A percentile compares a stretch with the other conserved stretches of the same genome.
Conservation (phyloP, 2,888 invertebrate species). For the Trissoscelio sp. region DNA sequence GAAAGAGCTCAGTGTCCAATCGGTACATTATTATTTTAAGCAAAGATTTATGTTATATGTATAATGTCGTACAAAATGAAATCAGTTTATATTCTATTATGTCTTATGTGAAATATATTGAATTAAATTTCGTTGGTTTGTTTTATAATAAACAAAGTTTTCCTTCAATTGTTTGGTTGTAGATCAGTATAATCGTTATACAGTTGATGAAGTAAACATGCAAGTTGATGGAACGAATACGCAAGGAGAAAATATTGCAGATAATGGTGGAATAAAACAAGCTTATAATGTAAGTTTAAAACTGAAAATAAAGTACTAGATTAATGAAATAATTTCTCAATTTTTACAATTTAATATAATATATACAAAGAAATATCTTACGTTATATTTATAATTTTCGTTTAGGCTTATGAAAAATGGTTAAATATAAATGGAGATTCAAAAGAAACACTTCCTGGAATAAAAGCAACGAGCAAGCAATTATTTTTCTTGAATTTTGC, state of each 20-base stretch:
- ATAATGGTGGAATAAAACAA: slow-evolving; percentile 97
- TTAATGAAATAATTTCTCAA: no score
- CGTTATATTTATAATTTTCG: background rate
- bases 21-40: no score
- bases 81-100: no score
- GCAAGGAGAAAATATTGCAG: slow-evolving; percentile 96
- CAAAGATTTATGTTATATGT: no score
- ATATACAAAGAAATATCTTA: no score
- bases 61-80: no score
- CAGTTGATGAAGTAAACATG: slow-evolving; percentile 91
- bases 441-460: slow-evolving; percentile 88
- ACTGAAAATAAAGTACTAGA: background rate
- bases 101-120: no score
- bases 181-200: slow-evolving; percentile 93
- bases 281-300: slow-evolving; percentile 86
- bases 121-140: no score
- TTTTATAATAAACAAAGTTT: no score
- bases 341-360: no score
- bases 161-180: slow-evolving; percentile 54
- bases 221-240: slow-evolving; percentile 91
- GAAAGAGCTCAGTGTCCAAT: no score
- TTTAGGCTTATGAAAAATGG: slow-evolving; percentile 94
- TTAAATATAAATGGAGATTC: slow-evolving; percentile 86
- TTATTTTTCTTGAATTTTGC: slow-evolving; percentile 96
- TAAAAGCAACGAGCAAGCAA: slow-evolving; percentile 91